These are phyloP conservation scores for Hydra vulgaris DNA, from an alignment of 30 jellyfish, hydroid and myxozoan genomes.

Conservation along the genomic window DNA sequence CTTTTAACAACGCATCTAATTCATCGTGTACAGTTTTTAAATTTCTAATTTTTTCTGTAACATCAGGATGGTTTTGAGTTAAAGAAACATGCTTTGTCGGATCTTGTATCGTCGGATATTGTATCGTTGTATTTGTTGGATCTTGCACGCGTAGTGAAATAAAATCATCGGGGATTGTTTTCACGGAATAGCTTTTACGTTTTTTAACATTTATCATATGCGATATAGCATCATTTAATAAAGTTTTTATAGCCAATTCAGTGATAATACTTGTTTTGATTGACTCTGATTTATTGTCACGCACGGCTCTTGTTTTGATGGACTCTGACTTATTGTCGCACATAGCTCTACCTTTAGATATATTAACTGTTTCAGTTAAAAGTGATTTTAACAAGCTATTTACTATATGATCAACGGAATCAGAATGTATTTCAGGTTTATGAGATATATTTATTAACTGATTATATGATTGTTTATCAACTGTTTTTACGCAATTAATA, in stretches of 20 bases:
- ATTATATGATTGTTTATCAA: neutral
- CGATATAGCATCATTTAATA: slow-evolving; percentile 23
- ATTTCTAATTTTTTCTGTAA: slow-evolving; percentile 69
- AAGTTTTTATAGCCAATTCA: neutral
- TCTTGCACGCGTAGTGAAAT: neutral
- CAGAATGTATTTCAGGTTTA: slow-evolving; percentile 29
- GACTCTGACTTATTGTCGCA: slow-evolving; percentile 15
- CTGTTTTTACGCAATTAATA: neutral
- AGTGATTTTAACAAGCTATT: slow-evolving; percentile 49
- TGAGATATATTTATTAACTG: neutral
- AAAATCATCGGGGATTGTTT: neutral
- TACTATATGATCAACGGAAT: slow-evolving; percentile 66
- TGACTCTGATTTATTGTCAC: slow-evolving; percentile 14
- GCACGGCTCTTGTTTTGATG: neutral
- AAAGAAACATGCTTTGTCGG: no score
- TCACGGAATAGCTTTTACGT: neutral
- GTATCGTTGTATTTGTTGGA: no score
- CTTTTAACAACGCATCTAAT: slow-evolving; percentile 70
- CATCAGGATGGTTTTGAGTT: neutral
- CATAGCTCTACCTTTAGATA: neutral
- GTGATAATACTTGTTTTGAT: neutral
- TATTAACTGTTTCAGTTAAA: slow-evolving; percentile 49
- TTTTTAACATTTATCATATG: slow-evolving; percentile 8
- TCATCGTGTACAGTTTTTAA: slow-evolving; percentile 81
- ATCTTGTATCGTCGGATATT: no score